A percentile compares a stretch with the other conserved stretches of the same genome.
phyloP scores from a whole-genome alignment of 2,888 invertebrate genomes.

The Lacanobia wlatinum region DNA sequence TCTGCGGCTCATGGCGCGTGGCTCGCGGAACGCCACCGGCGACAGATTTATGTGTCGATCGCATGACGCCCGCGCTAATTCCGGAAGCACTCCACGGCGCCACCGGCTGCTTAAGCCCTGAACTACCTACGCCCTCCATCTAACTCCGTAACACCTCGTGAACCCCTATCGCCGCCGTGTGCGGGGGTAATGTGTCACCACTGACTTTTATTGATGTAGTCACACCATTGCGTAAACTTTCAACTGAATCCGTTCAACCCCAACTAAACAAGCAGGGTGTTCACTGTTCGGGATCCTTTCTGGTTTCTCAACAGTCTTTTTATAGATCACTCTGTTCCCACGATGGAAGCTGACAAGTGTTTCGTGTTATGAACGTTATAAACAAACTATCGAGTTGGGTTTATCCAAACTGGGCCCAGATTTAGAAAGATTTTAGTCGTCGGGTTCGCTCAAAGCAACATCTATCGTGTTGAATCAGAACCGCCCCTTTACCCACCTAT shows the following conservation, averaged over 20 bases:
- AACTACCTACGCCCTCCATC: slow-evolving; percentile 57
- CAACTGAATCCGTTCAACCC: slow-evolving; percentile 31
- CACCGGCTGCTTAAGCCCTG: slow-evolving; percentile 67
- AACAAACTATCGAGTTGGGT: slow-evolving; percentile 43
- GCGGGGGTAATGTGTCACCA: slow-evolving; percentile 51
- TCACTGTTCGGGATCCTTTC: slow-evolving; percentile 16
- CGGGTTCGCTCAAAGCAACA: neutral
- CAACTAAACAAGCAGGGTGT: slow-evolving; percentile 43
- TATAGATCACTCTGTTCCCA: slow-evolving; percentile 44
- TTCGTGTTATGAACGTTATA: slow-evolving; percentile 56
- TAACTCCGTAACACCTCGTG: slow-evolving; percentile 60
- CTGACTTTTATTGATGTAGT: slow-evolving; percentile 58
- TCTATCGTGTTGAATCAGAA: neutral
- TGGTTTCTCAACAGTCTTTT: slow-evolving; percentile 33
- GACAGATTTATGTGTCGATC: slow-evolving; percentile 85
- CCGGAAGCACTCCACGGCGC: slow-evolving; percentile 78
- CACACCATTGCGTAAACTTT: slow-evolving; percentile 56
- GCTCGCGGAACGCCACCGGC: slow-evolving; percentile 67
- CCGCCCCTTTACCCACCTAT: neutral
- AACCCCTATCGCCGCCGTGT: slow-evolving; percentile 45
- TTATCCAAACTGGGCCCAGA: slow-evolving; percentile 26
- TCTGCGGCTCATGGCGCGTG: slow-evolving; percentile 62
- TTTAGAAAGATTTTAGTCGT: slow-evolving; percentile 21
- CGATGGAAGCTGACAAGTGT: slow-evolving; percentile 57
- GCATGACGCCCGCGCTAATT: slow-evolving; percentile 81